Evolutionary conservation across 2,888 invertebrate species (phyloP).

Genomic region (Zaprionus bogoriensis): DNA sequence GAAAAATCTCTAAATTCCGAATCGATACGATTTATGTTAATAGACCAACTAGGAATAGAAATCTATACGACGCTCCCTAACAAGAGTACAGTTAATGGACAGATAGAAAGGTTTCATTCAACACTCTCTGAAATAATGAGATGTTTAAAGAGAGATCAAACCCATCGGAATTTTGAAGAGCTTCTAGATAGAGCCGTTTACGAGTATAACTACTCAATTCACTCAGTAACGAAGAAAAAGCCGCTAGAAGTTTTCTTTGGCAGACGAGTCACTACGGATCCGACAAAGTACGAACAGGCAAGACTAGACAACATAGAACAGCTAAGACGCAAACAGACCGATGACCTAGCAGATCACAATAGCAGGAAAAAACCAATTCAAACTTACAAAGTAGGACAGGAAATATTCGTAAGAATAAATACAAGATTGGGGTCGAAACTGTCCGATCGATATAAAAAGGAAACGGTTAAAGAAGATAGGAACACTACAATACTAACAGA

Average conservation of each 20-base stretch:
- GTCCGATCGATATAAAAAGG: not conserved
- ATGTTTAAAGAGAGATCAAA: too few relatives aligned
- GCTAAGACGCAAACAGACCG: not conserved
- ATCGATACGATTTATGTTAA: not conserved
- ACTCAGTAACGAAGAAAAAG: not conserved
- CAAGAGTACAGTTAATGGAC: too few relatives aligned
- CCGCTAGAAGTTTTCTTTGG: not conserved
- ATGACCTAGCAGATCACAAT: not conserved
- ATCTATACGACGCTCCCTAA: too few relatives aligned
- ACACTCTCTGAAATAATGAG: too few relatives aligned
- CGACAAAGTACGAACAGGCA: not conserved
- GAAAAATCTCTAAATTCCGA: too few relatives aligned
- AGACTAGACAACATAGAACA: constrained; percentile 2
- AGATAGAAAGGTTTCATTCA: too few relatives aligned
- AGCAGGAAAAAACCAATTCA: not conserved
- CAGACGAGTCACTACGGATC: not conserved
- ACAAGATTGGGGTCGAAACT: not conserved
- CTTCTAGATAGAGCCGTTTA: too few relatives aligned
- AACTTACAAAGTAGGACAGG: not conserved
- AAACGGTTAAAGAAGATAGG: not conserved
- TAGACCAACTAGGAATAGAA: too few relatives aligned
- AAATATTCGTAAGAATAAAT: not conserved
- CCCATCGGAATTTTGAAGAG: too few relatives aligned
- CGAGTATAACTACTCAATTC: constrained; percentile 5
- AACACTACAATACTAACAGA: not conserved